These are phyloP conservation scores for Vicugna pacos DNA, from an alignment of 2,113 vertebrate species.

Conservation along the genomic window DNA sequence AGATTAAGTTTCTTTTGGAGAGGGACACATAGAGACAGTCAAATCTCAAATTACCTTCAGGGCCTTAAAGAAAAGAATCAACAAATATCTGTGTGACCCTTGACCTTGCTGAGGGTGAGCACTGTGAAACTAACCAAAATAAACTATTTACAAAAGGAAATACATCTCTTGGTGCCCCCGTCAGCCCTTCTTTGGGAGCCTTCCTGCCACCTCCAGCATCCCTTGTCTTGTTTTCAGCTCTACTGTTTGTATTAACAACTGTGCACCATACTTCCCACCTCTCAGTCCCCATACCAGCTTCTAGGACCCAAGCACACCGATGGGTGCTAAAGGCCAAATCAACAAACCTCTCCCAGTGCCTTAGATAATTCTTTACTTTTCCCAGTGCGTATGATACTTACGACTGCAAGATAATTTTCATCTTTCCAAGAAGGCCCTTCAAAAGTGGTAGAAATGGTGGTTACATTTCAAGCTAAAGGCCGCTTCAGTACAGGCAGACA, in stretches of 20 bases:
- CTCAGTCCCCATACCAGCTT: neutral
- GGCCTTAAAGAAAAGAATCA: conserved; percentile 17
- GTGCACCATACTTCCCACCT: neutral
- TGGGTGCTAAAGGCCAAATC: neutral
- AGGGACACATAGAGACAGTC: neutral
- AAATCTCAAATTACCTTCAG: neutral
- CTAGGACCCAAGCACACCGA: neutral
- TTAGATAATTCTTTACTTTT: neutral
- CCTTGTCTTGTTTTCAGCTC: neutral
- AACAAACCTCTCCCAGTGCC: neutral
- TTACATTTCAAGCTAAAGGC: neutral
- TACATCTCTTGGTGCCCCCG: neutral
- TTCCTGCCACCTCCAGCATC: neutral
- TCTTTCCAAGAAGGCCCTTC: neutral
- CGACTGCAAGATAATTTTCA: neutral
- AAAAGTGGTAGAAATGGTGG: neutral
- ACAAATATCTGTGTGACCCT: neutral
- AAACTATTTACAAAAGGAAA: neutral
- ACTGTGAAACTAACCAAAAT: neutral
- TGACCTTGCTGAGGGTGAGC: neutral
- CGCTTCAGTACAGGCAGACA: neutral
- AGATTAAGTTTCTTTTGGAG: neutral
- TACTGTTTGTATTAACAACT: neutral
- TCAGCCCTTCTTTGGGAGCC: neutral
- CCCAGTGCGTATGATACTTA: neutral